Conservation (phyloP, 2,113 vertebrate genomes). For the Aspidoscelis tigris region DNA sequence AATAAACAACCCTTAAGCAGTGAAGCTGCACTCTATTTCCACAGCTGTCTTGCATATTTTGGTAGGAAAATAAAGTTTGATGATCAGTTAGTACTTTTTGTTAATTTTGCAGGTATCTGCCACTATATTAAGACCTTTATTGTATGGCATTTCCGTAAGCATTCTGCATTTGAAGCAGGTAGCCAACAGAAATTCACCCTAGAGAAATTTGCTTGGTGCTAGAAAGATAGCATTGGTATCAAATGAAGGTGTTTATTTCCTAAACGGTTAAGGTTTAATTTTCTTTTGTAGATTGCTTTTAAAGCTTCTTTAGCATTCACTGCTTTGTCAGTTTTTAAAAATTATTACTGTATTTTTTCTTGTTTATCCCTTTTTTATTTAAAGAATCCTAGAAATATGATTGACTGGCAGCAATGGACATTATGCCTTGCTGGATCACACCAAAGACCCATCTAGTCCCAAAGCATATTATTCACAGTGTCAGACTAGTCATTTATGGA, state of each 20-base stretch:
- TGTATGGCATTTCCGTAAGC: neutral
- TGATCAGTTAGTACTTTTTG: neutral
- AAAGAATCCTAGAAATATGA: neutral
- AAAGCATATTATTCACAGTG: neutral
- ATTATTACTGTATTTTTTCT: neutral
- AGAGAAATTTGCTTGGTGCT: neutral
- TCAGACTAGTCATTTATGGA: too few relatives aligned
- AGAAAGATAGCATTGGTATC: neutral
- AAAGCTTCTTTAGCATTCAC: neutral
- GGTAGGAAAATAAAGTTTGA: neutral
- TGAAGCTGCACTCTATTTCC: neutral
- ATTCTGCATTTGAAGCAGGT: neutral
- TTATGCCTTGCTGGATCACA: neutral
- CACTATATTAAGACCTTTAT: neutral
- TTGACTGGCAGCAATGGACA: neutral
- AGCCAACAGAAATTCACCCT: neutral
- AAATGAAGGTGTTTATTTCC: neutral
- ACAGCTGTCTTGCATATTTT: neutral
- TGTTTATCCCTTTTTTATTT: neutral
- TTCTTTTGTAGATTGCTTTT: neutral
- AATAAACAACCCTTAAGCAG: slow-evolving; percentile 1
- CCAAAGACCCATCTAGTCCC: neutral
- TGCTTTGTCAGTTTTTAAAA: neutral
- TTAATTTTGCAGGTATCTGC: slow-evolving; percentile 24
- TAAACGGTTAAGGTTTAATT: neutral